phyloP scores from a whole-genome alignment of 2,113 vertebrate species.

The Lepisosteus oculatus region DNA sequence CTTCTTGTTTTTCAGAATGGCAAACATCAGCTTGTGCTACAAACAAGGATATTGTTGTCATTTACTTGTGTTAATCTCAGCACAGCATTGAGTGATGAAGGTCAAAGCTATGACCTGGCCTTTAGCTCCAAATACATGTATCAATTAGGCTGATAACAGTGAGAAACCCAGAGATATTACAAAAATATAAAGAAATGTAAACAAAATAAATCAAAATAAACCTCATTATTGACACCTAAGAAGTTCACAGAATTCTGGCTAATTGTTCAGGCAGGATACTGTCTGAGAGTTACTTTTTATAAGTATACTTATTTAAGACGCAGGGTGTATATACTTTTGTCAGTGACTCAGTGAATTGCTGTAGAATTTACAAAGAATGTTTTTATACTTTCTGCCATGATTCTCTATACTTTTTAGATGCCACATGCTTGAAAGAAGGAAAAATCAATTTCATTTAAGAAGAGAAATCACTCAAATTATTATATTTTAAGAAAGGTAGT shows the following conservation, averaged over 20 bases:
- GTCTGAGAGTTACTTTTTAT: no score
- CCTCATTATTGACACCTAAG: neutral
- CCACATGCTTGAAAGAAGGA: no score
- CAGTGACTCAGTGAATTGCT: no score
- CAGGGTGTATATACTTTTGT: no score
- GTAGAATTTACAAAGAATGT: no score
- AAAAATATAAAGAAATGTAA: constrained; percentile 1
- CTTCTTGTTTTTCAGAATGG: neutral
- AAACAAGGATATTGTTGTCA: neutral
- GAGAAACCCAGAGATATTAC: neutral
- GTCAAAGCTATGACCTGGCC: neutral
- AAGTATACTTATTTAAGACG: no score
- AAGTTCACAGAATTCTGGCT: neutral
- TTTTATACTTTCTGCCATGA: no score
- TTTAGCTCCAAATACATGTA: neutral
- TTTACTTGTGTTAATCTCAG: neutral
- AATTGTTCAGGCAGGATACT: no score
- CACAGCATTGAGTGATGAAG: constrained; percentile 11
- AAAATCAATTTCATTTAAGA: no score
- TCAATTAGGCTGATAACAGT: neutral
- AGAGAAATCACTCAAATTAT: no score
- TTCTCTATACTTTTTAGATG: no score
- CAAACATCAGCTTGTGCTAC: neutral
- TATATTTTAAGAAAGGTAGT: no score
- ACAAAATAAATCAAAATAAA: neutral